Evolutionary conservation across 1,140 invertebrate genomes (phyloP), one percentile per base, ranked within the genome.

Genomic region (Carposina sasakii): DNA sequence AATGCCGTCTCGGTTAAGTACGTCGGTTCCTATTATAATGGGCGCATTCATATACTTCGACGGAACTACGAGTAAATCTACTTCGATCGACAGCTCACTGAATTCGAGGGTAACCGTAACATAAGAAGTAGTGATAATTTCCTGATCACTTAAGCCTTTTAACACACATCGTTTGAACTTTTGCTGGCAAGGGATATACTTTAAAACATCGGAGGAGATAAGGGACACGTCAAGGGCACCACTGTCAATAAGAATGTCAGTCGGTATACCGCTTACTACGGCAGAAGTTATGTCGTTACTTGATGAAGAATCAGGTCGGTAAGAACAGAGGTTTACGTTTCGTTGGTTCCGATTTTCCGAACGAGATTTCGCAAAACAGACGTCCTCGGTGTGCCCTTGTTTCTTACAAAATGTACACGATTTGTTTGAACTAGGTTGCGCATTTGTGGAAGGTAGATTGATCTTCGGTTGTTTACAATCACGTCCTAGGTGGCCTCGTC

Each of bases 1-100:
- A 3, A 66, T 19, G 0, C 60, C 57, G 0, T 56, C 49, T 0
- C 57, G 43, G 23, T 66, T 66, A 15, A 66, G 37, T 15, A 64
- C 54, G 13, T 69, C 60, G 2, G 63, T 69, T 26, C 57, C 63
- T 12, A 63, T 54, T 1, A 66, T 48, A 4, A 64, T 54, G 9
- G 58, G 48, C 1, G 52, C 40, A 19, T 48, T 59, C 21, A 60
- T 52, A 34, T 16, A 59, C 9, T 40, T 3, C 1, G 46, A 9
- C 9, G 48, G 28, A 2, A 67, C 57, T 1, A 63, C 54, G 12
- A 46, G 10, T 1, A 67, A 47, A 51, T 64, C 56, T 6, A 52
- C 46, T 42, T 63, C 64, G 9, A 63, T 9, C 2, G 54, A 22
- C 12, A 63, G 41, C 2, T 64, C 53, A 4, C 16, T 6, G 31